Evolutionary conservation across 2,797 vertebrate species (phyloP).

Genomic region (Setipinna tenuifilis): DNA sequence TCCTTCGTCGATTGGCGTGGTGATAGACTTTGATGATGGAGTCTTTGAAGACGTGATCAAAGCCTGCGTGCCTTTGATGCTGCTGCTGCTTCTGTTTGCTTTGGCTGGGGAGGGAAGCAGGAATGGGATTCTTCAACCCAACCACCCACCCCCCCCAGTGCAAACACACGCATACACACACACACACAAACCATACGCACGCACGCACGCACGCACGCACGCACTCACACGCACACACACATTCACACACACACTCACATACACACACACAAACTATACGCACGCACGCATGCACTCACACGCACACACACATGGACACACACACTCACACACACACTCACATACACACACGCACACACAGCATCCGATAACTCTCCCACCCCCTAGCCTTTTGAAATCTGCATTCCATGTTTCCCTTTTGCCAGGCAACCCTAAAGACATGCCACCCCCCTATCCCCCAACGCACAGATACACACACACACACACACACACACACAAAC

Average conservation of each 20-base stretch:
- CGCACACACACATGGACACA: neutral
- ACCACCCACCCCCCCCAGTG: neutral
- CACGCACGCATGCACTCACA: neutral
- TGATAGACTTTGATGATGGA: constrained; percentile 78
- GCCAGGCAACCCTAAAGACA: neutral
- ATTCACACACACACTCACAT: neutral
- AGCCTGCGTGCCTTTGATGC: constrained; percentile 73
- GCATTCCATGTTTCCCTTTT: neutral
- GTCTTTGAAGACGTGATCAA: constrained; percentile 82
- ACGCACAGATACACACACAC: no score
- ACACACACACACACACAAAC: no score
- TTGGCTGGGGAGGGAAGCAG: constrained; percentile 66
- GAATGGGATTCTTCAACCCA: constrained; percentile 65
- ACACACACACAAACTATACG: neutral
- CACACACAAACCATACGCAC: neutral
- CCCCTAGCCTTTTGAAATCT: neutral
- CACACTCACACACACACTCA: neutral
- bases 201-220: no score
- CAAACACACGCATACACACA: no score
- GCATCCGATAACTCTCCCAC: neutral
- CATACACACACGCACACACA: neutral
- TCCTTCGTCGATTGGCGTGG: constrained; percentile 70
- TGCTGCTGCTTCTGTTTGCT: constrained; percentile 67
- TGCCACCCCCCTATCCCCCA: no score
- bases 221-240: neutral